Evolutionary conservation across 2,113 vertebrate genomes (phyloP).

Genomic region (Regulus satrapa): DNA sequence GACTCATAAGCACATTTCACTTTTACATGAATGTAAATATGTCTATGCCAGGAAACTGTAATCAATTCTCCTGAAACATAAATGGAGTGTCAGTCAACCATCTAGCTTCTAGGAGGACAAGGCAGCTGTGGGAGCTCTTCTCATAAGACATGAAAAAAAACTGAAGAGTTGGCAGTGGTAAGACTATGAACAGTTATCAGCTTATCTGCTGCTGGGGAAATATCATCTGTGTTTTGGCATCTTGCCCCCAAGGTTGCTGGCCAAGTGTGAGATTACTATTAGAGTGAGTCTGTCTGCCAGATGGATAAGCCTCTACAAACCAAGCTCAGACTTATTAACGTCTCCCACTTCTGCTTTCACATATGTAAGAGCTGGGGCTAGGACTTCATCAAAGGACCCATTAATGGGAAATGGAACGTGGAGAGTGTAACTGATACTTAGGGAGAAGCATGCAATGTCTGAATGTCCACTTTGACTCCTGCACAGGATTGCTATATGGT

Average conservation of each 20-base stretch:
- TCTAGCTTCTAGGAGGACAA: background rate
- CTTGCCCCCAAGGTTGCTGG: background rate
- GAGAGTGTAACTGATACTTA: background rate
- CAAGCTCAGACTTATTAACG: constrained; percentile 24
- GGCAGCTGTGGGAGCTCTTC: constrained; percentile 18
- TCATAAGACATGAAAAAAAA: background rate
- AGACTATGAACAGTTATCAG: background rate
- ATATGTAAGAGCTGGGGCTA: background rate
- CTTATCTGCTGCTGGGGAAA: constrained; percentile 35
- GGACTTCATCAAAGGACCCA: background rate
- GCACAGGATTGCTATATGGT: rapidly evolving
- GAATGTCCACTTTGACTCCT: rapidly evolving
- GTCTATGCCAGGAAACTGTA: background rate
- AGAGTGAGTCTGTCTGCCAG: constrained; percentile 9
- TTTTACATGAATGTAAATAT: too few species aligned
- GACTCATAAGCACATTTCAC: background rate
- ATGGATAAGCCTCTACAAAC: constrained; percentile 21
- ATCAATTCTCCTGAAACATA: background rate
- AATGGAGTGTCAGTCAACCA: background rate
- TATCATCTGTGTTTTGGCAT: background rate
- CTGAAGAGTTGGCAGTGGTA: background rate
- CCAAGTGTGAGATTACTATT: background rate
- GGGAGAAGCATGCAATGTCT: background rate
- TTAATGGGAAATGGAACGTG: background rate
- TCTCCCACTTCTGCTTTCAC: background rate